These are phyloP conservation scores for Apeltes quadracus DNA, from an alignment of 2,113 vertebrate genomes.

Conservation along the genomic window DNA sequence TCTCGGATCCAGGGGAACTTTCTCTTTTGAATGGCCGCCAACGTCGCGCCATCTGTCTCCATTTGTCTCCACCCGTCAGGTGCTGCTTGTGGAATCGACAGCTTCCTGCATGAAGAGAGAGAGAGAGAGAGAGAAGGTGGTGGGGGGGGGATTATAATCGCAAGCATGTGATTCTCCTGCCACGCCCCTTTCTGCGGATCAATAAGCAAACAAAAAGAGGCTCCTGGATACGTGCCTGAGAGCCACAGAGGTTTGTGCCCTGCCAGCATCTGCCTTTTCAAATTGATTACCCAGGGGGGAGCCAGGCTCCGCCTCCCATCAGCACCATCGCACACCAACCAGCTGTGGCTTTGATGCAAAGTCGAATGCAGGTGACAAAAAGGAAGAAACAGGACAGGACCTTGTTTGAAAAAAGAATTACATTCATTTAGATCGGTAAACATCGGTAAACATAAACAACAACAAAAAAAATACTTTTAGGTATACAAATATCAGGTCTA, in stretches of 20 bases:
- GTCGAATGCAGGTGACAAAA: slow-evolving; percentile 35
- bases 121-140: not conserved
- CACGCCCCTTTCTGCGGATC: no score
- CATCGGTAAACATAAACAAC: no score
- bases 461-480: no score
- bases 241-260: slow-evolving; percentile 61
- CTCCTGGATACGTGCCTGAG: slow-evolving; percentile 54
- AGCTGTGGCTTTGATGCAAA: slow-evolving; percentile 77
- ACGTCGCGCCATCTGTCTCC: slow-evolving; percentile 68
- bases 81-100: slow-evolving; percentile 40
- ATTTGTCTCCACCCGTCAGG: slow-evolving; percentile 34
- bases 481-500: no score
- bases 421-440: no score
- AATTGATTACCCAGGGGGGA: slow-evolving; percentile 78
- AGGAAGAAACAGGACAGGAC: no score
- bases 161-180: slow-evolving; percentile 7
- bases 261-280: slow-evolving; percentile 74
- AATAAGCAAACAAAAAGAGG: slow-evolving; percentile 6
- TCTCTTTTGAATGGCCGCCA: slow-evolving; percentile 63
- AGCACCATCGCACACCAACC: slow-evolving; percentile 49
- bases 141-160: not conserved
- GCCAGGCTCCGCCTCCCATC: slow-evolving; percentile 35
- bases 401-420: no score
- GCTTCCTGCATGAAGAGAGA: slow-evolving; percentile 2
- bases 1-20: slow-evolving; percentile 56